Percentiles rank a stretch among this genome's conserved stretches.
phyloP scores from a whole-genome alignment of 1,140 invertebrate genomes.

The Mesaphorura yosii region DNA sequence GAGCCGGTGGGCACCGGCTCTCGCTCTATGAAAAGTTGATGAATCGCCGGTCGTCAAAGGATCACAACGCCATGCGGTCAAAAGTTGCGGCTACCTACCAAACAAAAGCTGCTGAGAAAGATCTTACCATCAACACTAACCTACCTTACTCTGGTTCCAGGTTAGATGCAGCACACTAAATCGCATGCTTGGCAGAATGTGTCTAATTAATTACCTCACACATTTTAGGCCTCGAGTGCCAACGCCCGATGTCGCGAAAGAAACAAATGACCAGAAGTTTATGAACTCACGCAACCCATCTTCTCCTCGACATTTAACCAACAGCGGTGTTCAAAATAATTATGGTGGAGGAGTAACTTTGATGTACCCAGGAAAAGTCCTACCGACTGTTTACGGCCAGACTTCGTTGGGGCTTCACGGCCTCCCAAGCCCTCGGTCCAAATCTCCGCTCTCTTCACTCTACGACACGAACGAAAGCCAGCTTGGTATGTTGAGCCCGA shows the following conservation, averaged over 20 bases:
- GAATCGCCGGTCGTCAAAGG: slow-evolving; percentile 54
- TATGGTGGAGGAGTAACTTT: not conserved
- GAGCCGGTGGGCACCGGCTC: slow-evolving; percentile 45
- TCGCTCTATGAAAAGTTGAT: slow-evolving; percentile 67
- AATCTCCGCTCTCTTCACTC: slow-evolving; percentile 8
- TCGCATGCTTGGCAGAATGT: not conserved
- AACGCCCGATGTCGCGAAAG: slow-evolving; percentile 70
- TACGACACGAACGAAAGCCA: slow-evolving; percentile 7
- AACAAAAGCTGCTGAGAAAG: not conserved
- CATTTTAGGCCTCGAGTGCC: slow-evolving; percentile 61
- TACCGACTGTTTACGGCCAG: not conserved
- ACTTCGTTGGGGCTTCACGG: not conserved
- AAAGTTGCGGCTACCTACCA: no score
- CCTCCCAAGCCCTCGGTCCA: not conserved
- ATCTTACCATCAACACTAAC: slow-evolving; percentile 6
- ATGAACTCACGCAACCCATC: no score
- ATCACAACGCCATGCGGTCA: slow-evolving; percentile 1
- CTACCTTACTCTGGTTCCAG: slow-evolving; percentile 17
- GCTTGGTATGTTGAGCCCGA: slow-evolving; percentile 16
- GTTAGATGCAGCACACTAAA: slow-evolving; percentile 1
- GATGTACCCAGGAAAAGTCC: not conserved
- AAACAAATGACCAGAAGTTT: no score
- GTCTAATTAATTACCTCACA: not conserved
- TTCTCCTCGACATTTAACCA: not conserved
- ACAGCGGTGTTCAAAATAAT: not conserved